Conservation (phyloP, 2,888 invertebrate genomes). For the Monoplex corrugatus region DNA sequence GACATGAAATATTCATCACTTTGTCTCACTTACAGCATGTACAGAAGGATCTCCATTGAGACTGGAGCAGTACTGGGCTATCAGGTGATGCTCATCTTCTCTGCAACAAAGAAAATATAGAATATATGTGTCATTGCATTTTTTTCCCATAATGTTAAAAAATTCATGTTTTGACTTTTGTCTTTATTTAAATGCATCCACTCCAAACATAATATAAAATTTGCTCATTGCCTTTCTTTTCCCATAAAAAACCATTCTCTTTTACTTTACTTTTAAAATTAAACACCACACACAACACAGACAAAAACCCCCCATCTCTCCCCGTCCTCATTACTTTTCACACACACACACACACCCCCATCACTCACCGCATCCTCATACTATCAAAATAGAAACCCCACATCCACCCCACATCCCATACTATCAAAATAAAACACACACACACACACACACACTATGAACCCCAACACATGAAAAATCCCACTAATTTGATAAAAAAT, state of each 20-base stretch:
- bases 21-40: slow-evolving; percentile 77
- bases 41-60: slow-evolving; percentile 85
- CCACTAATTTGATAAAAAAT: not conserved
- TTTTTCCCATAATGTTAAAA: not conserved
- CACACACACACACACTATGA: not conserved
- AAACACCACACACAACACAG: not conserved
- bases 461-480: not conserved
- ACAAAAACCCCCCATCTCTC: too few relatives aligned
- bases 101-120: slow-evolving; percentile 82
- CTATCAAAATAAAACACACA: too few relatives aligned
- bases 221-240: not conserved
- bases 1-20: too few relatives aligned
- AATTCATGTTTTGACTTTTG: too few relatives aligned
- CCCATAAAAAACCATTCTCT: not conserved
- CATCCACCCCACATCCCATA: too few relatives aligned
- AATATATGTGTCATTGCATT: not conserved
- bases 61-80: slow-evolving; percentile 97
- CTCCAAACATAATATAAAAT: not conserved
- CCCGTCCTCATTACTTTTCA: too few relatives aligned
- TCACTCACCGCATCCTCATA: not conserved
- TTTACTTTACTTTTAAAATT: not conserved
- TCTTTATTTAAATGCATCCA: too few relatives aligned
- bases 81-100: slow-evolving; percentile 96
- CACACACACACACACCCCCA: not conserved
- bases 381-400: too few relatives aligned